These are phyloP conservation scores for Mesembrinibis cayennensis DNA, from an alignment of 2,113 vertebrate species.

Conservation along the genomic window DNA sequence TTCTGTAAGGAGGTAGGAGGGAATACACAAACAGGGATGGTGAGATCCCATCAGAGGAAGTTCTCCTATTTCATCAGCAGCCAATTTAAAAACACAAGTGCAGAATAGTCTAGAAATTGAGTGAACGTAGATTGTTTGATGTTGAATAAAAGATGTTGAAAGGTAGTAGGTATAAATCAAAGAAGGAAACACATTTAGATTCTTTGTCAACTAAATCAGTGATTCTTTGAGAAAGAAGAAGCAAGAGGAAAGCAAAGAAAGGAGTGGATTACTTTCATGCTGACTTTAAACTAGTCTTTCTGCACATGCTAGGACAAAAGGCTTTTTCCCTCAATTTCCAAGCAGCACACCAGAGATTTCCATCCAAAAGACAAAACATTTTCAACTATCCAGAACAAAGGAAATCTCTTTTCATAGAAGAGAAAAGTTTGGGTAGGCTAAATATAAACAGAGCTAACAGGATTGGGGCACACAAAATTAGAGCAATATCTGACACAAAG, in stretches of 20 bases:
- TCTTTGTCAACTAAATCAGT: background rate
- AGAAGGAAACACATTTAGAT: background rate
- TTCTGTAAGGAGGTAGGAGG: background rate
- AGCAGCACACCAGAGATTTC: background rate
- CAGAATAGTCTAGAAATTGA: background rate
- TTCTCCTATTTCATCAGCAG: background rate
- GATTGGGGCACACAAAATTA: background rate
- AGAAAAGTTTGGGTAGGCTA: background rate
- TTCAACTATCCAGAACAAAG: background rate
- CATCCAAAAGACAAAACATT: background rate
- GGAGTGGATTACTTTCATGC: background rate
- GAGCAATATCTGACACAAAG: background rate
- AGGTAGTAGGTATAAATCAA: background rate
- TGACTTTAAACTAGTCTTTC: background rate
- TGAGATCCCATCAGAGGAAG: background rate
- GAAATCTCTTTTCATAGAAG: background rate
- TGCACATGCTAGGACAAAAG: background rate
- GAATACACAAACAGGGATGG: background rate
- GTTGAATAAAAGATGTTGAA: background rate
- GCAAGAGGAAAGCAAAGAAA: background rate
- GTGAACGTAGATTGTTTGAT: background rate
- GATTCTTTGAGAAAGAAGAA: background rate
- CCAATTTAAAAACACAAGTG: background rate
- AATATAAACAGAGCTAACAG: background rate
- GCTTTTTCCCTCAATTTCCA: background rate